Conservation (phyloP, 2,797 vertebrate genomes). For the Momotus momota region DNA sequence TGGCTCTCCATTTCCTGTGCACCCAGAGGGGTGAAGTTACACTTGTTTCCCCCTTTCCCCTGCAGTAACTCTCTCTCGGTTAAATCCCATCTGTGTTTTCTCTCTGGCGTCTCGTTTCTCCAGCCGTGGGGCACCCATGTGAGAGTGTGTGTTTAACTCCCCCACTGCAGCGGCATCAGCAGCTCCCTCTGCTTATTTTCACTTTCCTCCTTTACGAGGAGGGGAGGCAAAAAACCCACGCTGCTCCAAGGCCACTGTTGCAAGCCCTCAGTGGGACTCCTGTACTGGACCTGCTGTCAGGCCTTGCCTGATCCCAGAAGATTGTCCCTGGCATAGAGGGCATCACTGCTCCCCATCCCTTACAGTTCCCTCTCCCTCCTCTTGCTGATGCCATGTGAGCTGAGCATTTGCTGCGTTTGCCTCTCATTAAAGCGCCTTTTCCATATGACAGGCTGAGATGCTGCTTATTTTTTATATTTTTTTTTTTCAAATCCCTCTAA, state of each 20-base stretch:
- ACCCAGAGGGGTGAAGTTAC: not conserved
- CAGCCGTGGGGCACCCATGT: conserved; percentile 8
- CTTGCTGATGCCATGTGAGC: not conserved
- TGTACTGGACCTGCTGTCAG: fast-evolving
- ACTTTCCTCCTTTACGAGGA: not conserved
- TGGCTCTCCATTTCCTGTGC: not conserved
- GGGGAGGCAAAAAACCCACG: not conserved
- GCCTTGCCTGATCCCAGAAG: not conserved
- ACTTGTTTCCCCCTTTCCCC: not conserved
- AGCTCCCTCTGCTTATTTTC: conserved; percentile 15
- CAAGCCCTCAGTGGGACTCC: not conserved
- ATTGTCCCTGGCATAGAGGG: not conserved
- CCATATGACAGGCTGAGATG: conserved; percentile 40
- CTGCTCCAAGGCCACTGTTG: not conserved
- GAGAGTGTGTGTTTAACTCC: conserved; percentile 42
- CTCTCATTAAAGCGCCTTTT: conserved; percentile 31
- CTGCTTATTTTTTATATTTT: not conserved
- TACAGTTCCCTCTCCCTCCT: not conserved
- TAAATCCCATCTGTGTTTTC: not conserved
- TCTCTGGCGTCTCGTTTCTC: not conserved
- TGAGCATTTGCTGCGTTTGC: not conserved
- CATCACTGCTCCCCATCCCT: not conserved
- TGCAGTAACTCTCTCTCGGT: not conserved
- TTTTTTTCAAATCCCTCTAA: conserved; percentile 46
- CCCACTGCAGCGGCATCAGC: not conserved